Conservation (phyloP, 2,797 vertebrate species). For the Pseudochaenichthys georgianus region DNA sequence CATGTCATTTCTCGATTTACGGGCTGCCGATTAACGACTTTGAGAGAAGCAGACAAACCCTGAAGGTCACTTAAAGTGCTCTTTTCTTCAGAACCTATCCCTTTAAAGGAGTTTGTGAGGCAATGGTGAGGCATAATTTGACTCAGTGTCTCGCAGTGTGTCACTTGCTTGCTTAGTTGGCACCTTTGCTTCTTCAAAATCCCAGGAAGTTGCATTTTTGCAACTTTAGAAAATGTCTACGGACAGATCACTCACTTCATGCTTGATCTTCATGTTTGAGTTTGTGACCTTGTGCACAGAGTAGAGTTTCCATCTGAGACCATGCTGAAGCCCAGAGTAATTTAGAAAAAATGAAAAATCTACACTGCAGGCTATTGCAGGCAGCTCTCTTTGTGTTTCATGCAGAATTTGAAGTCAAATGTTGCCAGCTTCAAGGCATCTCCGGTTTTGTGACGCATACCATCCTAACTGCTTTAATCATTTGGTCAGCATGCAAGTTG, state of each 20-base stretch:
- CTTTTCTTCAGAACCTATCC: constrained; percentile 7
- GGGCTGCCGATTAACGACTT: constrained; percentile 45
- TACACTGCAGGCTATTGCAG: not conserved
- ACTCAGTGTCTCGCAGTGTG: not conserved
- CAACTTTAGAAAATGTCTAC: constrained; percentile 3
- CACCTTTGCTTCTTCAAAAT: constrained; percentile 11
- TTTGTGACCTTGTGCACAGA: not conserved
- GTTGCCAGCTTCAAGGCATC: constrained; percentile 5
- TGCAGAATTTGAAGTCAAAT: constrained; percentile 2
- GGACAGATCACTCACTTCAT: not conserved
- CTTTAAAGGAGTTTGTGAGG: constrained; percentile 3
- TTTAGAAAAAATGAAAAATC: constrained; percentile 9
- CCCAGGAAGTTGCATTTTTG: not conserved
- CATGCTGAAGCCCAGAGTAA: constrained; percentile 7
- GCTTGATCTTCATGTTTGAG: constrained; percentile 1
- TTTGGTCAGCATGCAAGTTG: constrained; percentile 19
- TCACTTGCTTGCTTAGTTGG: not conserved
- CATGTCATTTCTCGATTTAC: constrained; percentile 71
- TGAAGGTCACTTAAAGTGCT: constrained; percentile 53
- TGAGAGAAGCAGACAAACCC: constrained; percentile 27
- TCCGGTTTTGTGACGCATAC: constrained; percentile 14
- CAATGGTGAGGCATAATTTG: constrained; percentile 7
- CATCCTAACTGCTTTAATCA: constrained; percentile 20
- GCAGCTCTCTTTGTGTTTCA: not conserved
- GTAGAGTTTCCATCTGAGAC: constrained; percentile 2